These are phyloP conservation scores for Ailuropoda melanoleuca DNA, from an alignment of 2,113 vertebrate genomes.

Conservation along the genomic window DNA sequence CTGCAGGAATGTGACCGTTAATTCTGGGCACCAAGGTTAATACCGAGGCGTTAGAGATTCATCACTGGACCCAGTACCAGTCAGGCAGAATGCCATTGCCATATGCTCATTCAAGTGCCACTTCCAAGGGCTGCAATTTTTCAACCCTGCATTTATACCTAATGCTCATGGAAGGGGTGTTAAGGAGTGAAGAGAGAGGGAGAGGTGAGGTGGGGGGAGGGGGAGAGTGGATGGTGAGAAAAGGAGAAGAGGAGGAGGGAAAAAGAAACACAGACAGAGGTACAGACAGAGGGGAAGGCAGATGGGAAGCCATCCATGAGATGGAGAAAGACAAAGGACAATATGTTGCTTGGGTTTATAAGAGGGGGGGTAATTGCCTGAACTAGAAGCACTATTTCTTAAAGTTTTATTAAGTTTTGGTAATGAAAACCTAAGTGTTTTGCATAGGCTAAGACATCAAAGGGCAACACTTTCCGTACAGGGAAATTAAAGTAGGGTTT, in stretches of 20 bases:
- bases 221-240: accelerated
- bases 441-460: slow-evolving; percentile 41
- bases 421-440: slow-evolving; percentile 76
- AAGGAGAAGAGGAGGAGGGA: not conserved
- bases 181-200: not conserved
- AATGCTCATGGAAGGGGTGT: slow-evolving; percentile 17
- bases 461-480: not conserved
- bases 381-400: slow-evolving; percentile 68
- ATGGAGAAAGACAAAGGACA: slow-evolving; percentile 20
- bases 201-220: not conserved
- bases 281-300: not conserved
- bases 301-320: not conserved
- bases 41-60: slow-evolving; percentile 39
- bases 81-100: not conserved
- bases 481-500: not conserved
- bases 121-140: slow-evolving; percentile 32
- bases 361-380: slow-evolving; percentile 45
- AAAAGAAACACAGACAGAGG: not conserved
- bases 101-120: not conserved
- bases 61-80: not conserved
- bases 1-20: slow-evolving; percentile 71
- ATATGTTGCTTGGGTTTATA: slow-evolving; percentile 50
- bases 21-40: slow-evolving; percentile 64
- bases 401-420: slow-evolving; percentile 75
- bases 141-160: slow-evolving; percentile 61